These are phyloP conservation scores for Amblyjoppa fuscipennis DNA, from an alignment of 2,888 invertebrate species.

Conservation along the genomic window DNA sequence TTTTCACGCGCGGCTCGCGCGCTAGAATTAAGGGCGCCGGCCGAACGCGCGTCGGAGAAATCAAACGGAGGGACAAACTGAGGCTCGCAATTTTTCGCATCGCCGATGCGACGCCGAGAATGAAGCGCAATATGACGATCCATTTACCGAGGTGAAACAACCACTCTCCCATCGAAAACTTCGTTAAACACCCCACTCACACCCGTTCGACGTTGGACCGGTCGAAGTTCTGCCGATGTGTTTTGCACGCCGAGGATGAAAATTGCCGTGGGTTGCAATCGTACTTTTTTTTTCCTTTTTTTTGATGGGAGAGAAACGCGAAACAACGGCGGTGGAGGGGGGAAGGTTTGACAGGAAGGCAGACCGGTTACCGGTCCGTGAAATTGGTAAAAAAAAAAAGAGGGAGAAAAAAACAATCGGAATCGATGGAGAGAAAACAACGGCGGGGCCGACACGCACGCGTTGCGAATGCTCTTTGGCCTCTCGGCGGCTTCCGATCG, in stretches of 20 bases:
- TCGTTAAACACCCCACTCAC: too few species aligned
- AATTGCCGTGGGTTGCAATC: too few species aligned
- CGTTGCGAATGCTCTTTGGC: background rate
- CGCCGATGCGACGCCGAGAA: too few species aligned
- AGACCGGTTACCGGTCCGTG: conserved; percentile 52
- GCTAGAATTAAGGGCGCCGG: conserved; percentile 67
- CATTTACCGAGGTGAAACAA: too few species aligned
- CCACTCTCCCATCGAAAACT: too few species aligned
- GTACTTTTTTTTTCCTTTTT: background rate
- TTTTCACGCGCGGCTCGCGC: background rate
- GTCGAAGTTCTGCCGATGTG: too few species aligned
- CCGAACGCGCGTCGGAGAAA: conserved; percentile 44
- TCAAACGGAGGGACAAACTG: conserved; percentile 69
- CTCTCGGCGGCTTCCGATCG: background rate
- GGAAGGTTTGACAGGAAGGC: conserved; percentile 29
- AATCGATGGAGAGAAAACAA: conserved; percentile 34
- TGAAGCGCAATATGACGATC: too few species aligned
- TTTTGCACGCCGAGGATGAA: background rate
- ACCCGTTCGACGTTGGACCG: too few species aligned
- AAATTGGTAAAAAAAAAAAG: conserved; percentile 56
- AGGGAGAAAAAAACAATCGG: background rate
- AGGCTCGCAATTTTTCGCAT: background rate
- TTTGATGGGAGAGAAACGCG: background rate
- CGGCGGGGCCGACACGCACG: conserved; percentile 1
- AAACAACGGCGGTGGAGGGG: conserved; percentile 34